These are phyloP conservation scores for Nomada hirtipes DNA, from an alignment of 2,888 invertebrate species.

Conservation along the genomic window DNA sequence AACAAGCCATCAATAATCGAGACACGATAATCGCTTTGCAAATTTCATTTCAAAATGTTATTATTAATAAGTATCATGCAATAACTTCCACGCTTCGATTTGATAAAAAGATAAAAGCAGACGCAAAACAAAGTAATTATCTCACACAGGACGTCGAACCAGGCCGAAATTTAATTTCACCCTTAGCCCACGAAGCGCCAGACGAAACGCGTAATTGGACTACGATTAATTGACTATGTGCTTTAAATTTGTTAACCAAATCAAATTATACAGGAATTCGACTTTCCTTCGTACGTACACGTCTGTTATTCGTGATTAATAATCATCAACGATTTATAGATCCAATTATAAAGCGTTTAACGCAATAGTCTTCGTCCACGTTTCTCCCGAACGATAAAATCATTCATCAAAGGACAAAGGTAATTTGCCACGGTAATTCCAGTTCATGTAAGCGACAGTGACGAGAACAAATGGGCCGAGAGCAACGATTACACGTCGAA, in stretches of 20 bases:
- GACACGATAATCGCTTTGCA: background rate
- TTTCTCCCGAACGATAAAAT: too few relatives aligned
- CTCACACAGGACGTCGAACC: background rate
- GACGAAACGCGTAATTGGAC: background rate
- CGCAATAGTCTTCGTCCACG: too few relatives aligned
- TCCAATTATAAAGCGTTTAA: too few relatives aligned
- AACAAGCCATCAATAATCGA: background rate
- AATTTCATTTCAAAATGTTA: background rate
- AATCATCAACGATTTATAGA: too few relatives aligned
- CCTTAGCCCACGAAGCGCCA: background rate
- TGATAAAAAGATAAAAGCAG: background rate
- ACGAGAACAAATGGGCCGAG: background rate
- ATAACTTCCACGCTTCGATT: background rate
- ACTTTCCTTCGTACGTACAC: too few relatives aligned
- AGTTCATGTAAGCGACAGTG: background rate
- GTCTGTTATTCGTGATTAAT: too few relatives aligned
- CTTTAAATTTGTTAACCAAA: too few relatives aligned
- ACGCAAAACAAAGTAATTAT: background rate
- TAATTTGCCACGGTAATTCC: too few relatives aligned
- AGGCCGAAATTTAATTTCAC: too few relatives aligned
- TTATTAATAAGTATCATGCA: background rate
- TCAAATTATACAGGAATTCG: too few relatives aligned
- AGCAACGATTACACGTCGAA: conserved; percentile 7
- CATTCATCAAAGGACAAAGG: too few relatives aligned
- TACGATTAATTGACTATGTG: background rate